Evolutionary conservation across 1,140 invertebrate genomes (phyloP).

Genomic region (Odontomachus brunneus): DNA sequence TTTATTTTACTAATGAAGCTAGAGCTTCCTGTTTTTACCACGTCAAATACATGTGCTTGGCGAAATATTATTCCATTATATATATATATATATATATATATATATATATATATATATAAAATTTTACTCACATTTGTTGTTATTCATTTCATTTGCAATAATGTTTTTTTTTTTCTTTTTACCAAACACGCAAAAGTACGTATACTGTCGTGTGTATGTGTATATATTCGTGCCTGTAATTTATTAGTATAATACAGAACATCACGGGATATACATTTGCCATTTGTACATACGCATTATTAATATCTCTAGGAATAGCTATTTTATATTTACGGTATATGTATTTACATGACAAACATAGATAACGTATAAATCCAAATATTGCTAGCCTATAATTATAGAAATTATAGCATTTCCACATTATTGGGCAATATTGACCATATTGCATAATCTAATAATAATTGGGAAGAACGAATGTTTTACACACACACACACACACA

Average conservation of each 20-base stretch:
- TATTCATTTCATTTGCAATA: neutral
- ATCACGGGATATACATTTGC: slow-evolving; percentile 6
- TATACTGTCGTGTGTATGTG: neutral
- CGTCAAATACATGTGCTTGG: too few relatives aligned
- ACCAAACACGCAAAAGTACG: too few relatives aligned
- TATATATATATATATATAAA: too few relatives aligned
- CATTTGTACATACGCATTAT: neutral
- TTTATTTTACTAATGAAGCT: too few relatives aligned
- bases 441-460: slow-evolving; percentile 12
- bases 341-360: neutral
- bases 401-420: slow-evolving; percentile 13
- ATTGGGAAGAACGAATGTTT: slow-evolving; percentile 29
- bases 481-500: too few relatives aligned
- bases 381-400: slow-evolving; percentile 29
- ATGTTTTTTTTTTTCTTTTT: neutral
- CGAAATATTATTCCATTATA: too few relatives aligned
- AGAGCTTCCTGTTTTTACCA: too few relatives aligned
- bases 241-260: neutral
- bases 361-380: slow-evolving; percentile 35
- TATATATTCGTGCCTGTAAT: neutral
- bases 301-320: slow-evolving; percentile 44
- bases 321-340: slow-evolving; percentile 37
- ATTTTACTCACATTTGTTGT: too few relatives aligned
- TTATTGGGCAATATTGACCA: neutral
- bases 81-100: too few relatives aligned